These are phyloP conservation scores for Enoplosus armatus DNA, from an alignment of 2,797 vertebrate species.

Conservation along the genomic window DNA sequence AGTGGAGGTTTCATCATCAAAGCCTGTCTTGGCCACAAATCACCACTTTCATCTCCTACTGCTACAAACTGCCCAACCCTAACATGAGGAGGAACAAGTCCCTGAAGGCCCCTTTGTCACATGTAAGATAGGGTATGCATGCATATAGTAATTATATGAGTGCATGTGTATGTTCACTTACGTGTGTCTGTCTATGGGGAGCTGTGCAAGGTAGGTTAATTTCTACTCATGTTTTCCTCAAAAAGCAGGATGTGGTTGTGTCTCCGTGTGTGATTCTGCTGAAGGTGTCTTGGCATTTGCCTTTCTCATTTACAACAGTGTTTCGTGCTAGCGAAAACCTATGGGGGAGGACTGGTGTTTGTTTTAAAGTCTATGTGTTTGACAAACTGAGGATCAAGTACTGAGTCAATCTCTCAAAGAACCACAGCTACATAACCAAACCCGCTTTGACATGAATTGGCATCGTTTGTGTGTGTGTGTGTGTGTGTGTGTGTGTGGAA, in stretches of 20 bases:
- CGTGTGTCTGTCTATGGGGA: conserved; percentile 10
- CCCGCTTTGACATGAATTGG: conserved; percentile 51
- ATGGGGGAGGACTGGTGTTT: conserved; percentile 38
- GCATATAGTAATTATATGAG: conserved; percentile 19
- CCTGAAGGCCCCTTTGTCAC: conserved; percentile 49
- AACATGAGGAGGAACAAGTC: conserved; percentile 54
- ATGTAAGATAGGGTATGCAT: conserved; percentile 8
- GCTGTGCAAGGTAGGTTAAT: conserved; percentile 13
- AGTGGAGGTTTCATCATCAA: conserved; percentile 86
- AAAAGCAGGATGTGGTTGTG: conserved; percentile 27
- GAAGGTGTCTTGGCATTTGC: conserved; percentile 53
- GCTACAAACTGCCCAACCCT: conserved; percentile 46
- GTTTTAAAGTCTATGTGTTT: conserved; percentile 56
- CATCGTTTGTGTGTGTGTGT: conserved; percentile 22
- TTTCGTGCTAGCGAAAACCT: conserved; percentile 25
- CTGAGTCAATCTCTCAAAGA: conserved; percentile 44
- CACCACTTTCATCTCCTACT: conserved; percentile 80
- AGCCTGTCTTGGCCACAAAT: conserved; percentile 79
- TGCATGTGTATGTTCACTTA: conserved; percentile 7
- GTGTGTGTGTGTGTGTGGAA: neutral
- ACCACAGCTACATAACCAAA: conserved; percentile 12
- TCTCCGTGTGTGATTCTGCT: conserved; percentile 29
- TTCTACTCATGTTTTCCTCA: conserved; percentile 11
- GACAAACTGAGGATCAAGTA: conserved; percentile 58
- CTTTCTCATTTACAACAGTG: conserved; percentile 46